phyloP scores from a whole-genome alignment of 1,140 invertebrate species.

The Pissodes strobi region DNA sequence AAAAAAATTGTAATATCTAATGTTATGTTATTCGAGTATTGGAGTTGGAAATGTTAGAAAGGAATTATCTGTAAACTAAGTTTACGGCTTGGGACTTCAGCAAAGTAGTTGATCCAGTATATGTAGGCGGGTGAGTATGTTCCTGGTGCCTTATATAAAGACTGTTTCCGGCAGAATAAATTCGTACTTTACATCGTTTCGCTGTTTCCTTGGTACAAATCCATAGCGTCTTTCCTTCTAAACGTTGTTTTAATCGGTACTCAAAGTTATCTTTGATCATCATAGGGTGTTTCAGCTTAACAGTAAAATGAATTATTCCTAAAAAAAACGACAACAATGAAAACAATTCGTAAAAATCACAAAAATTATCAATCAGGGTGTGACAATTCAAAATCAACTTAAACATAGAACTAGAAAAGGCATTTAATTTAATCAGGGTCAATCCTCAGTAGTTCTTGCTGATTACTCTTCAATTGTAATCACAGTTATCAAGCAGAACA shows the following conservation, averaged over 20 bases:
- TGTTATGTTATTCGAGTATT: no score
- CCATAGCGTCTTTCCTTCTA: constrained; percentile 2
- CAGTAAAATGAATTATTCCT: constrained; percentile 6
- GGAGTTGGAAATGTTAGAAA: no score
- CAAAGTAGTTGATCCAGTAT: not conserved
- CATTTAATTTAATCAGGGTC: no score
- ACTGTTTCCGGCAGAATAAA: not conserved
- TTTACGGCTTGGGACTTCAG: constrained; percentile 4
- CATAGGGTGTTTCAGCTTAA: constrained; percentile 12
- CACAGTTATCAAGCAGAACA: no score
- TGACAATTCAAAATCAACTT: no score
- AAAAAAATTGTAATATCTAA: no score
- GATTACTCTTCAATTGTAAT: no score
- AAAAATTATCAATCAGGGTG: no score
- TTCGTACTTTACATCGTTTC: constrained; percentile 8
- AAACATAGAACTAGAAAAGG: no score
- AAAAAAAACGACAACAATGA: constrained; percentile 3
- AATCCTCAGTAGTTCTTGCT: no score
- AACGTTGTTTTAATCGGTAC: not conserved
- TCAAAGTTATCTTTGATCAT: constrained; percentile 13
- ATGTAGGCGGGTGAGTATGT: not conserved
- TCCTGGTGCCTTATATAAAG: constrained; percentile 1
- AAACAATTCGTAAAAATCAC: not conserved
- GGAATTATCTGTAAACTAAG: not conserved
- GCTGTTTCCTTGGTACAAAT: constrained; percentile 5